These are phyloP conservation scores for Zelostemma sp. DNA, from an alignment of 1,140 invertebrate species.

Conservation along the genomic window DNA sequence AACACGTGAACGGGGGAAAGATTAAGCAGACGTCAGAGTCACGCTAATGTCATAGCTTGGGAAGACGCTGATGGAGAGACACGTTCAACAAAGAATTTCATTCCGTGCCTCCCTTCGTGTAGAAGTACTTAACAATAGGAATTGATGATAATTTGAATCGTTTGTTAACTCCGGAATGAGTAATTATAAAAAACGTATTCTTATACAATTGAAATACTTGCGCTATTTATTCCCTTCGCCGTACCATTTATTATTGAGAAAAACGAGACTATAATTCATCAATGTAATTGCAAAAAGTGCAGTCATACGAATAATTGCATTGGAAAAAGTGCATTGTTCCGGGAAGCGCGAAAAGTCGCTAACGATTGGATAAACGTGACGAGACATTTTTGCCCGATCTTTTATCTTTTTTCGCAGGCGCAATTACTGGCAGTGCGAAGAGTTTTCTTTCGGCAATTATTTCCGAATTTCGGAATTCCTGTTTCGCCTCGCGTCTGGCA, in stretches of 20 bases:
- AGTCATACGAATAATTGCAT: not conserved
- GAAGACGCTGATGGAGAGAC: slow-evolving; percentile 10
- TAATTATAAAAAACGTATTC: no score
- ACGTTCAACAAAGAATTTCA: slow-evolving; percentile 33
- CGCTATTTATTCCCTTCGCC: no score
- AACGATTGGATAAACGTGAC: slow-evolving; percentile 41
- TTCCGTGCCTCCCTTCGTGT: slow-evolving; percentile 17
- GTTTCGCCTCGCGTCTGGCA: slow-evolving; percentile 54
- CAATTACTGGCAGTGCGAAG: slow-evolving; percentile 31
- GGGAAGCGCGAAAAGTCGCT: slow-evolving; percentile 29
- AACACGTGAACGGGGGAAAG: slow-evolving; percentile 2
- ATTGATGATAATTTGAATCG: no score
- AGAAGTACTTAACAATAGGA: no score
- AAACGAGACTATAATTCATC: no score
- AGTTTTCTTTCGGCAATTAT: slow-evolving; percentile 45
- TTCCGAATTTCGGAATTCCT: slow-evolving; percentile 46
- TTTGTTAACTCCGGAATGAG: no score
- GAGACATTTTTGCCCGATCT: slow-evolving; percentile 30
- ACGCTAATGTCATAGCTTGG: slow-evolving; percentile 39
- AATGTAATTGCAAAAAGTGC: no score
- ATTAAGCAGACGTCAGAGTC: slow-evolving; percentile 21
- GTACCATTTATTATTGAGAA: no score
- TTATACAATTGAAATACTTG: no score
- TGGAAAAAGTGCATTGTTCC: slow-evolving; percentile 32
- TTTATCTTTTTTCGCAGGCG: slow-evolving; percentile 28